These are phyloP conservation scores for Mythimna ferrago DNA, from an alignment of 2,888 invertebrate species.

Conservation along the genomic window DNA sequence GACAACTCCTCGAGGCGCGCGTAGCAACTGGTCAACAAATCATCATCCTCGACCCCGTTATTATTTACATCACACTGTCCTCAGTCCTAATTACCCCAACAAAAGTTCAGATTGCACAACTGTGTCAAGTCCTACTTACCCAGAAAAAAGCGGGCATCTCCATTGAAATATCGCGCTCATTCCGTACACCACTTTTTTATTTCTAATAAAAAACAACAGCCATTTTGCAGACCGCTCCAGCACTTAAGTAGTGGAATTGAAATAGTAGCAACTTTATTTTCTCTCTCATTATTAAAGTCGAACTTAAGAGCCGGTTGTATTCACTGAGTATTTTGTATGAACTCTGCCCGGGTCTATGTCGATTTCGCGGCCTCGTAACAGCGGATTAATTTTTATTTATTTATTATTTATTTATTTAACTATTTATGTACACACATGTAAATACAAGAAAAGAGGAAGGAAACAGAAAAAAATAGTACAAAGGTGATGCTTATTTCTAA, in stretches of 20 bases:
- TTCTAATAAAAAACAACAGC: constrained; percentile 27
- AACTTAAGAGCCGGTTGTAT: constrained; percentile 10
- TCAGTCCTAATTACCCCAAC: constrained; percentile 14
- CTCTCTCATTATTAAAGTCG: constrained; percentile 32
- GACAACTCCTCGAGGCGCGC: no score
- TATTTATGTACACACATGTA: no score
- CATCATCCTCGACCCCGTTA: no score
- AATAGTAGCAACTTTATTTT: constrained; percentile 54
- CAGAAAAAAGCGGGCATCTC: constrained; percentile 32
- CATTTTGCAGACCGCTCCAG: constrained; percentile 52
- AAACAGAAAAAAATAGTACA: no score
- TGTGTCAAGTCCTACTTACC: constrained; percentile 38
- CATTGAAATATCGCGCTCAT: constrained; percentile 50
- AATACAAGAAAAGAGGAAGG: no score
- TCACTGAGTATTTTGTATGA: no score
- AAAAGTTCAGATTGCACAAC: constrained; percentile 19
- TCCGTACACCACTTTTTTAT: constrained; percentile 43
- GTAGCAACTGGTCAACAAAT: no score
- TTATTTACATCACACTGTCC: background rate
- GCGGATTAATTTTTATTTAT: no score
- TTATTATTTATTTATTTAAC: no score
- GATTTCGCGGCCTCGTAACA: no score
- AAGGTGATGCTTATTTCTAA: no score
- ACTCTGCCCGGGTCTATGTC: no score
- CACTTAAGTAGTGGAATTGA: constrained; percentile 61